Evolutionary conservation across 1,140 invertebrate species (phyloP).

Genomic region (Heterodera schachtii): DNA sequence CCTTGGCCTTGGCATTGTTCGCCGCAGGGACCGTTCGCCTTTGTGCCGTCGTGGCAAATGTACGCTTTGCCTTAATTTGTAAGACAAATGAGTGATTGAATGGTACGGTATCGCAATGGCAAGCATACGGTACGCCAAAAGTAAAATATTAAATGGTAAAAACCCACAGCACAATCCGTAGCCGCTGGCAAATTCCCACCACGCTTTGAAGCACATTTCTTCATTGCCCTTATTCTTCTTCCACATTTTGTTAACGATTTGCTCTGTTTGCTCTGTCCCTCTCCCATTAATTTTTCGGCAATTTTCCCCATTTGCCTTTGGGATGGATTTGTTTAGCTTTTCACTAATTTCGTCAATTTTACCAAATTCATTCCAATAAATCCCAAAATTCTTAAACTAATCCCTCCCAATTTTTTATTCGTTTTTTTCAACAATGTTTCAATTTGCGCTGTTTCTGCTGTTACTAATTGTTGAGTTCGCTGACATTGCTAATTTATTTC

Average conservation of each 20-base stretch:
- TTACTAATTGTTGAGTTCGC: background rate
- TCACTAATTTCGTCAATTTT: no score
- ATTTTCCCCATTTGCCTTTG: no score
- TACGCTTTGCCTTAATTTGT: background rate
- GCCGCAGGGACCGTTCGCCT: background rate
- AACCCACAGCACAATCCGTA: background rate
- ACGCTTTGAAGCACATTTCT: conserved; percentile 1
- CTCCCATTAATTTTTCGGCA: no score
- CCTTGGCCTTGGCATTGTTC: background rate
- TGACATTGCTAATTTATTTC: background rate
- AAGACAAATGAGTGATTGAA: background rate
- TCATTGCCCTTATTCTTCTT: no score
- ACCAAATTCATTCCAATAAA: no score
- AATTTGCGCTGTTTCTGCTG: background rate
- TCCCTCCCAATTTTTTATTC: no score
- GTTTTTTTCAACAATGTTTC: background rate
- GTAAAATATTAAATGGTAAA: background rate
- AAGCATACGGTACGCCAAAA: no score
- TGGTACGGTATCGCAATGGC: background rate
- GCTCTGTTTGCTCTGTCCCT: no score
- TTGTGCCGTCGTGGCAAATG: background rate
- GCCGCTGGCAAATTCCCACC: background rate
- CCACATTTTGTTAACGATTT: no score
- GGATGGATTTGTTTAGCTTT: no score
- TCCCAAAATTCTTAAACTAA: no score